Conservation (phyloP, 2,888 invertebrate genomes). For the Xanthorhoe designata region DNA sequence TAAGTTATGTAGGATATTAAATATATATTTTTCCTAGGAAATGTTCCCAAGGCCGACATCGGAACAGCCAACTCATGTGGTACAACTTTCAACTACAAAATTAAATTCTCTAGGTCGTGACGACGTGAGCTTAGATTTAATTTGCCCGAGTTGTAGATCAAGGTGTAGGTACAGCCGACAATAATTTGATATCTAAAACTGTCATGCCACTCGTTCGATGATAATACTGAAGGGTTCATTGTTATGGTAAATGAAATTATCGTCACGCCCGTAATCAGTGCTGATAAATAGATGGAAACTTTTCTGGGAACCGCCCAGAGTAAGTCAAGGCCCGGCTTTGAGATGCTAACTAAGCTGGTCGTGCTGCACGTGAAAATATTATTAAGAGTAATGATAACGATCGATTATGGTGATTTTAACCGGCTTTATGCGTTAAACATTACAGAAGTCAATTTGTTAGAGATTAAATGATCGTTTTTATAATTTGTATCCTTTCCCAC, state of each 20-base stretch:
- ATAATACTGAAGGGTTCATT: constrained; percentile 42
- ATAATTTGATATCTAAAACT: constrained; percentile 31
- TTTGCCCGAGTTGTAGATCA: constrained; percentile 21
- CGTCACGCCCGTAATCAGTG: constrained; percentile 54
- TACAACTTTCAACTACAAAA: constrained; percentile 20
- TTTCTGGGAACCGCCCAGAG: constrained; percentile 67
- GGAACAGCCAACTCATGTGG: constrained; percentile 16
- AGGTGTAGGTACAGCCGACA: constrained; percentile 11
- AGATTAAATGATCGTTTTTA: constrained; percentile 10
- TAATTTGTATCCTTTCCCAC: constrained; percentile 40
- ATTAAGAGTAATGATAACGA: constrained; percentile 36
- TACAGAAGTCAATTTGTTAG: constrained; percentile 14
- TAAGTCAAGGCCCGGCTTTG: constrained; percentile 70
- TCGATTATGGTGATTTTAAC: constrained; percentile 34
- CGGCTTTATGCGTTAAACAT: constrained; percentile 21
- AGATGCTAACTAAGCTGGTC: constrained; percentile 67
- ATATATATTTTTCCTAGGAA: constrained; percentile 7
- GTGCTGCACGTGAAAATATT: constrained; percentile 65
- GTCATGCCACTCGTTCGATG: constrained; percentile 33
- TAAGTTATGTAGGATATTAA: constrained; percentile 10
- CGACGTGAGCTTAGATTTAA: constrained; percentile 18
- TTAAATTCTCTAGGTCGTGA: constrained; percentile 18
- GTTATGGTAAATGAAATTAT: constrained; percentile 52
- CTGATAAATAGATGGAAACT: constrained; percentile 55
- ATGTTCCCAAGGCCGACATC: constrained; percentile 22